These are phyloP conservation scores for Vireo griseus DNA, from an alignment of 2,797 vertebrate genomes.

Conservation along the genomic window DNA sequence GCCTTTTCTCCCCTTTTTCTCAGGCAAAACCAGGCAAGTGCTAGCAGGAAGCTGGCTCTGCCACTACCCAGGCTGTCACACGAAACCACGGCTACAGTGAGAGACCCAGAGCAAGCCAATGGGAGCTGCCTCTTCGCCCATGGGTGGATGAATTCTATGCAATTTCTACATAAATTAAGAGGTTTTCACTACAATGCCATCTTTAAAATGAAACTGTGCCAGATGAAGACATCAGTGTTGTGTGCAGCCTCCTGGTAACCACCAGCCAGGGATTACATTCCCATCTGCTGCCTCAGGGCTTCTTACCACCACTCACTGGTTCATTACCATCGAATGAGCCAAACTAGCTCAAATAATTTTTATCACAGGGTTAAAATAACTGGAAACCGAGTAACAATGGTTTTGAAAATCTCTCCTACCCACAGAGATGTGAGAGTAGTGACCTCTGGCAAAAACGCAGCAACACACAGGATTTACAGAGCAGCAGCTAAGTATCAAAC, in stretches of 20 bases:
- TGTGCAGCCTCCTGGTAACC: not conserved
- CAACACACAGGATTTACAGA: not conserved
- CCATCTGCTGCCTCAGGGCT: not conserved
- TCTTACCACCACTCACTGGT: not conserved
- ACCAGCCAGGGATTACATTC: not conserved
- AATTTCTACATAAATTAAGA: not conserved
- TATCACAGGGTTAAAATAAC: not conserved
- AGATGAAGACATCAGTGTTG: not conserved
- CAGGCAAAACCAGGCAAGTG: not conserved
- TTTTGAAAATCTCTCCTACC: not conserved
- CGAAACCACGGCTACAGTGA: not conserved
- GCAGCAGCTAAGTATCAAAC: not conserved
- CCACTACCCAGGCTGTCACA: not conserved
- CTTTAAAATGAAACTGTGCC: not conserved
- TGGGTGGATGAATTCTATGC: not conserved
- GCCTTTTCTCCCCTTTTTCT: accelerated
- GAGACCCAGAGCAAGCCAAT: not conserved
- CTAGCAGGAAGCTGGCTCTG: not conserved
- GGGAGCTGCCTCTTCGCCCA: not conserved
- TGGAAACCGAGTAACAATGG: not conserved
- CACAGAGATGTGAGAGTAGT: not conserved
- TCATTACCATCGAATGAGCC: not conserved
- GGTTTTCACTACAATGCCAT: not conserved
- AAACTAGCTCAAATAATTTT: not conserved
- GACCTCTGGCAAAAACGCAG: not conserved